Evolutionary conservation across 2,888 invertebrate species (phyloP), one percentile per base, ranked within the genome.

Genomic region (Hyalella azteca): DNA sequence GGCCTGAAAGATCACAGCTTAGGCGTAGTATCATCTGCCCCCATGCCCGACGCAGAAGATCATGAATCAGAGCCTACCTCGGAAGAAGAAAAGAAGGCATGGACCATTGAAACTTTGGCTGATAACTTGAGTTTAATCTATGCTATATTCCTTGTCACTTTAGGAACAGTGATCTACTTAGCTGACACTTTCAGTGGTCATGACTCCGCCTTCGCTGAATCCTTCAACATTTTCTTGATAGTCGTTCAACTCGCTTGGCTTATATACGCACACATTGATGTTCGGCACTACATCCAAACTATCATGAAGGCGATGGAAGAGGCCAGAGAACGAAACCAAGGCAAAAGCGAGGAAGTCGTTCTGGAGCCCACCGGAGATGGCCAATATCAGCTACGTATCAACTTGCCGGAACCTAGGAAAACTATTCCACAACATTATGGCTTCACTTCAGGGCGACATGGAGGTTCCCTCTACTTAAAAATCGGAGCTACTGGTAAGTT

Each of bases 401-500:
- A 80, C n/a, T 79, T 84, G 19, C 82, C 84, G 13, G 81, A 85
- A 49, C 79, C 81, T 13, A 66, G 79, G 26, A 82, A 79, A 50
- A 84, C 81, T 73, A 81, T 83, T 40, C 82, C 81, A 1, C 85
- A 86, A 81, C 81, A 85, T 84, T 87, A 87, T 82, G 86, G 86
- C 87, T 92, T 93, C 87, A 91, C 90, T 85, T 90, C 90, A 60
- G 93, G 93, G 78, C 88, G 92, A 84, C 93, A 93, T 88, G 91
- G 92, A 26, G 92, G 92, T 41, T 93, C 92, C 86, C 92, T 93
- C 87, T 93, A 92, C 87, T 89, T 93, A 29, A 93, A 93, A 89
- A 87, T 92, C 85, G 93, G 93, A 77, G 93, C 93, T 79, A 91
- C 92, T 86, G 92, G 93, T 92, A 88, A 88, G 22, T 40, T 54